Conservation (phyloP, 1,140 invertebrate genomes). For the Plutomurus gul region DNA sequence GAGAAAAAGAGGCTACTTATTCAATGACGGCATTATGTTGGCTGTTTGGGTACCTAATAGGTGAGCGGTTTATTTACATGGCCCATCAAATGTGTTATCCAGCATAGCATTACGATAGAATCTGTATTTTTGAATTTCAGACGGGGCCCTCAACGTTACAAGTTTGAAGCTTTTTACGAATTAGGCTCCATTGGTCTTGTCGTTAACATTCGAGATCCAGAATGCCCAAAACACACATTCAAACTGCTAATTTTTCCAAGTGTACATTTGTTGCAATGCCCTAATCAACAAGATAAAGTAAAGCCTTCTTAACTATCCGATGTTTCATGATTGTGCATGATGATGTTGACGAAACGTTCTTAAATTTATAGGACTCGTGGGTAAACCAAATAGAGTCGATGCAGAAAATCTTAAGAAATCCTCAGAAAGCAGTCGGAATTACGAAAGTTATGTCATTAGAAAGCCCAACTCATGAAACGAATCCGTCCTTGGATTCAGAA, state of each 20-base stretch:
- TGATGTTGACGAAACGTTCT: not conserved
- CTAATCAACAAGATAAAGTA: conserved; percentile 77
- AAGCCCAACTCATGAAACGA: conserved; percentile 48
- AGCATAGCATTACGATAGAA: not conserved
- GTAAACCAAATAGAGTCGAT: conserved; percentile 49
- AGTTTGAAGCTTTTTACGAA: conserved; percentile 88
- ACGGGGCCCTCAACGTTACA: conserved; percentile 80
- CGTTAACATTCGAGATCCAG: conserved; percentile 92
- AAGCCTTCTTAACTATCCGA: not conserved
- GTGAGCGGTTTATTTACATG: conserved; percentile 53
- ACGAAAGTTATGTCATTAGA: conserved; percentile 29
- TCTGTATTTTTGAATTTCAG: conserved; percentile 58
- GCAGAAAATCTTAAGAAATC: conserved; percentile 52
- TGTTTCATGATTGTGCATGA: not conserved
- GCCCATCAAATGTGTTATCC: not conserved
- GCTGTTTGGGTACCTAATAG: conserved; percentile 74
- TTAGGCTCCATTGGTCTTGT: conserved; percentile 84
- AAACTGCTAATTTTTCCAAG: conserved; percentile 93
- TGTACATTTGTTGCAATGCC: conserved; percentile 88
- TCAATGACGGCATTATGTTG: conserved; percentile 82
- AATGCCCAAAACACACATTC: conserved; percentile 87
- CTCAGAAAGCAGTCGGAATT: not conserved
- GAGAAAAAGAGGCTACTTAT: conserved; percentile 87
- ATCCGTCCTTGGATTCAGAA: conserved; percentile 44
- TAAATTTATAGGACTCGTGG: conserved; percentile 46